Evolutionary conservation across 2,888 invertebrate species (phyloP).

Genomic region (Tuberolachnus salignus): DNA sequence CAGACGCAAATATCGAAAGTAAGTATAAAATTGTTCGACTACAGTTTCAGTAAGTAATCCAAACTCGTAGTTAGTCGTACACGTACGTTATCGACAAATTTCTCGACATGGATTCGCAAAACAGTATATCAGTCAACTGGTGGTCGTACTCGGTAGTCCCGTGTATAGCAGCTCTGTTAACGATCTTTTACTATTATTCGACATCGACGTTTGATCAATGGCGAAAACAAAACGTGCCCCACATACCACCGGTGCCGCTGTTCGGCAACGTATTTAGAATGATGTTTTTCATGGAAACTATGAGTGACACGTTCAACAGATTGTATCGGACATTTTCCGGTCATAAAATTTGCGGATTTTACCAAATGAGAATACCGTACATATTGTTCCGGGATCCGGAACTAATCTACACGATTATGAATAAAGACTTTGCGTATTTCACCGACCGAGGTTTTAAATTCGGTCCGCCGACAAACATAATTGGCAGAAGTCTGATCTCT

Average conservation of each 20-base stretch:
- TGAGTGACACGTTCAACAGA: constrained; percentile 4
- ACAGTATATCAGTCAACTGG: no score
- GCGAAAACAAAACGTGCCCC: constrained; percentile 62
- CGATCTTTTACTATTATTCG: no score
- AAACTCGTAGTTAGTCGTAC: no score
- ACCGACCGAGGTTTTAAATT: constrained; percentile 52
- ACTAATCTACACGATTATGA: constrained; percentile 50
- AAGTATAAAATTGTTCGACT: no score
- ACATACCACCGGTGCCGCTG: constrained; percentile 62
- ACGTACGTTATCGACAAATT: no score
- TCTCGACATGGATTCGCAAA: no score
- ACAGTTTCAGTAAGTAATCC: no score
- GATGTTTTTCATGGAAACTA: background rate
- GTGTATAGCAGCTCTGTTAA: no score
- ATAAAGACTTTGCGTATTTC: constrained; percentile 58
- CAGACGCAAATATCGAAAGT: no score
- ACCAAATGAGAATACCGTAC: constrained; percentile 42
- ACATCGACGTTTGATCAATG: constrained; percentile 60
- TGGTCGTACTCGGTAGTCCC: no score
- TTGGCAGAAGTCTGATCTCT: constrained; percentile 55
- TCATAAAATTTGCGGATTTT: constrained; percentile 59
- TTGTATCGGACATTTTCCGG: constrained; percentile 53
- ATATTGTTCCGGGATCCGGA: constrained; percentile 52
- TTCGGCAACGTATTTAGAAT: constrained; percentile 62
- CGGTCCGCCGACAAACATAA: constrained; percentile 54